Base-by-base conservation (phyloP, 2,113 vertebrate genomes). In the Pogonocichla stellata region DNA sequence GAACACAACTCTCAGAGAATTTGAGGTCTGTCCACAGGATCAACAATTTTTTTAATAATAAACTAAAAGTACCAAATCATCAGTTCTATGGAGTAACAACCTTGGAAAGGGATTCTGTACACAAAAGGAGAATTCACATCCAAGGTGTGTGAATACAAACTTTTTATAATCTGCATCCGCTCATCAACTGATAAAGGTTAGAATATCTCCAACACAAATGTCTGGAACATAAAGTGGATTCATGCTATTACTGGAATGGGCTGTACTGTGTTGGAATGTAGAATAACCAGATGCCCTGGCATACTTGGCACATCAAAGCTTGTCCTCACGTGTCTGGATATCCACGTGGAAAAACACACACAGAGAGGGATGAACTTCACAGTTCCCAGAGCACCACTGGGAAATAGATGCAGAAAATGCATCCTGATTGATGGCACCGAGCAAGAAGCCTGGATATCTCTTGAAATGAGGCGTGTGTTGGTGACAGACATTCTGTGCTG, bases 401-500 rank as follows among this genome's bases (percentile, higher is more conserved):
- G 31, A 61, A 78, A 48, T 2, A 43, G 12, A 81, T 60, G 5
- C 26, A 51, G 53, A 36, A 51, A 60, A 51, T 60, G 11, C 7
- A 67, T 51, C 45, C 45, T 88, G 14, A 36, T 40, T 13, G 4
- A 57, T 29, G 54, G 24, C 36, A 67, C 16, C 43, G 64, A 36
- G 33, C 10, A 17, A 54, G 26, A 54, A 75, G 3, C 20, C 8
- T 47, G 38, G 29, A 19, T 31, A 12, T 10, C 3, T 67, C 48
- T 69, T 72, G 45, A 54, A 54, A 58, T 9, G 10, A 56, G 4
- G 12, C 2, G 2, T 24, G 0, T 10, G 15, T 13, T 80, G 19
- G 11, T 64, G 54, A 29, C 33, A 80, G 29, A 47, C 6, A 23
- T 45, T 20, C 20, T 84, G 34, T 58, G 36, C 43, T 83, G 53